A percentile compares a stretch with the other conserved stretches of the same genome.
Conservation (phyloP, 2,797 vertebrate genomes). For the Pseudomugil tenellus region DNA sequence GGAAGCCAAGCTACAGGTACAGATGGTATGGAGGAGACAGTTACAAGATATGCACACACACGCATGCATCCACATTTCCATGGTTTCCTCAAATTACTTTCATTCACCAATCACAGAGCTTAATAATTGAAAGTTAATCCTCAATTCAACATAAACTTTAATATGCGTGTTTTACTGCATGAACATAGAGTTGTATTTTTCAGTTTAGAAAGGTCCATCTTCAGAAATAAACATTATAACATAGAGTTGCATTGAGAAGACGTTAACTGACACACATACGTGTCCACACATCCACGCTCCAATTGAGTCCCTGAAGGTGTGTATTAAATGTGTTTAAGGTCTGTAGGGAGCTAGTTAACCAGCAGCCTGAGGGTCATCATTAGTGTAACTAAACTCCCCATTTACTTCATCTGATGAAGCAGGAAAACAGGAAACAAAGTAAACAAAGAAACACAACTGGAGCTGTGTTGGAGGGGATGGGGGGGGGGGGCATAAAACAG, state of each 20-base stretch:
- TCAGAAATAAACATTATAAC: not conserved
- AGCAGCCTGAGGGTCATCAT: constrained; percentile 38
- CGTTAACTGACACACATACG: not conserved
- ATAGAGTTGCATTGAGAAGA: not conserved
- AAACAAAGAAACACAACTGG: constrained; percentile 24
- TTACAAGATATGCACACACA: constrained; percentile 25
- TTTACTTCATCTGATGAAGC: not conserved
- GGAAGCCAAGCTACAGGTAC: constrained; percentile 73
- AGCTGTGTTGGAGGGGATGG: not conserved
- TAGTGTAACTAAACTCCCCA: constrained; percentile 25
- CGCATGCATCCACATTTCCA: not conserved
- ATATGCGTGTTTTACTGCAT: too few relatives aligned
- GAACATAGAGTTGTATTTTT: too few relatives aligned
- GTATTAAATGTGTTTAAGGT: constrained; percentile 47
- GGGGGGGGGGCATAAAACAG: not conserved
- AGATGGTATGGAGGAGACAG: constrained; percentile 75
- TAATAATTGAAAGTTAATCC: too few relatives aligned
- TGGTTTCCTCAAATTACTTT: not conserved
- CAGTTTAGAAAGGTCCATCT: not conserved
- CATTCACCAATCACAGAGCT: not conserved
- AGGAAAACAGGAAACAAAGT: constrained; percentile 18
- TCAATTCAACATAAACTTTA: too few relatives aligned
- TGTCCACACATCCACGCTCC: constrained; percentile 14
- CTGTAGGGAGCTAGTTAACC: constrained; percentile 53
- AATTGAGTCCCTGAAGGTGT: constrained; percentile 34